Base-by-base conservation (phyloP, 2,888 invertebrate species). In the Drosophila melanosoma region DNA sequence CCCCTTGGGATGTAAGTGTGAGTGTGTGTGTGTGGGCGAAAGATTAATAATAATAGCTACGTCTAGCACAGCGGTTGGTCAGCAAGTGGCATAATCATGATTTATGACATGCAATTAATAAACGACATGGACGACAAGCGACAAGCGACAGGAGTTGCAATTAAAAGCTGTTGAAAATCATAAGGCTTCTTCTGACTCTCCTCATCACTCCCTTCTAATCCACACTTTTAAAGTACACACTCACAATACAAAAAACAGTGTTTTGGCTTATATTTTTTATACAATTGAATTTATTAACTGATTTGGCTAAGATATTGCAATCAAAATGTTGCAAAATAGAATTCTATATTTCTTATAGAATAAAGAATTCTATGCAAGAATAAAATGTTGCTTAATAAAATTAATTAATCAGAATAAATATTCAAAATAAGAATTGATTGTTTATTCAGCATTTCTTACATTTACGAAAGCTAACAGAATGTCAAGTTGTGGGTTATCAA, bases 91-190 rank as follows among this genome's bases (percentile, higher is more conserved):
- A 88, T 89, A 90, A 90, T 88, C 90, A 86, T 89, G 91, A 89
- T 89, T 89, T 90, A 89, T 89, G 86, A 75, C 78, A 86, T 74
- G 83, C 90, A 90, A 90, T 89, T 89, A 89, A 90, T 90, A 86
- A 76, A 81, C 77, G 83, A 78, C 76, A 87, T 74, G 85, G 72
- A 59, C 68, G 60, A 57, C 67, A 51, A 61, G 29, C 68, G 60
- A 57, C 67, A 51, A 61, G 29, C 63, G 29, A 12, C 45, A 54
- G 49, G 5, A 63, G 51, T 58, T 56, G 20, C 68, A 72, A 76
- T 81, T 66, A 65, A 74, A 71, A 71, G 79, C 76, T 82, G 85
- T 79, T 87, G 89, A 87, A 81, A 87, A 15, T 8, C 45, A 15
- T 20, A 2, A 23, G 8, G 58, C 40, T 26, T 20, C 40, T 26